Evolutionary conservation across 2,888 invertebrate genomes (phyloP).

Genomic region (Amorpha juglandis): DNA sequence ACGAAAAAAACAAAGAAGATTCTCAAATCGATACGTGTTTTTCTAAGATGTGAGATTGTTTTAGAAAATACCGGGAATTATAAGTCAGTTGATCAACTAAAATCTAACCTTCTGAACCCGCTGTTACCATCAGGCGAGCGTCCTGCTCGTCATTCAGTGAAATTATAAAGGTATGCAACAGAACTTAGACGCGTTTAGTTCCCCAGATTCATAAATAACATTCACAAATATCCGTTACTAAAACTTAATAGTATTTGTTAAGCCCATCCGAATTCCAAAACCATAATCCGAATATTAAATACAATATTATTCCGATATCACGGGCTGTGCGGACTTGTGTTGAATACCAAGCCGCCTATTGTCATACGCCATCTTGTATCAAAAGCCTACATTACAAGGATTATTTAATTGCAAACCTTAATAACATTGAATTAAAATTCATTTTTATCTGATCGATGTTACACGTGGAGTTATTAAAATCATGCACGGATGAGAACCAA

Average conservation of each 20-base stretch:
- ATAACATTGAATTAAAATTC: conserved; percentile 39
- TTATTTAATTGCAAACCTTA: conserved; percentile 47
- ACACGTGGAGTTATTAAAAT: conserved; percentile 58
- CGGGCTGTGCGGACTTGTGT: conserved; percentile 63
- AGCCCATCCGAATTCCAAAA: conserved; percentile 3
- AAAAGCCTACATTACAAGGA: conserved; percentile 38
- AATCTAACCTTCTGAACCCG: no score
- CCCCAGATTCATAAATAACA: no score
- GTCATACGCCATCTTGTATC: conserved; percentile 42
- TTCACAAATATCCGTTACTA: not conserved
- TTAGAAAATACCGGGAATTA: no score
- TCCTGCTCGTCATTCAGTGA: no score
- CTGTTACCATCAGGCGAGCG: no score
- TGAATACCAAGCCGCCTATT: conserved; percentile 67
- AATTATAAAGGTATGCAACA: no score
- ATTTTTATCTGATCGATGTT: conserved; percentile 42
- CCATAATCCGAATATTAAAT: conserved; percentile 29
- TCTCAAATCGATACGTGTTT: no score
- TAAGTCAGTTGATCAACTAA: no score
- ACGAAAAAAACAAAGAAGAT: no score
- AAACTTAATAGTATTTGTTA: not conserved
- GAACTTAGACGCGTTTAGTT: no score
- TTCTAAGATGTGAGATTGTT: no score
- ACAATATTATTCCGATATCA: conserved; percentile 62
- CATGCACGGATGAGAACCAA: conserved; percentile 38